These are phyloP conservation scores for Lasioglossum albipes DNA, from an alignment of 1,140 invertebrate genomes.

Conservation along the genomic window DNA sequence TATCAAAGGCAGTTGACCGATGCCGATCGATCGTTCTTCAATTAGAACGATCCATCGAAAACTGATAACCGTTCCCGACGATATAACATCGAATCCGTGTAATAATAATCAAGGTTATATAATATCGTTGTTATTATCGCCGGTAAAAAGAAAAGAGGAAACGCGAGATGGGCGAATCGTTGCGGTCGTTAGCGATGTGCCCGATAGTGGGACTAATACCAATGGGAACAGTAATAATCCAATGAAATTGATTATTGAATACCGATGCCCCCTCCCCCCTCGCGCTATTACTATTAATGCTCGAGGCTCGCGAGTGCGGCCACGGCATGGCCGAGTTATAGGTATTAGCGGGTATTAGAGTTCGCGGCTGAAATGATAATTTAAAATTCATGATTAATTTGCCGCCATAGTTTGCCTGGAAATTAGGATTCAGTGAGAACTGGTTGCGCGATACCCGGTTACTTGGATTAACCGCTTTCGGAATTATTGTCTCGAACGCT, in stretches of 20 bases:
- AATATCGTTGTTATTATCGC: constrained; percentile 13
- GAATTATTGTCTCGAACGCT: background rate
- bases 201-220: constrained; percentile 39
- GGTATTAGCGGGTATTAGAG: constrained; percentile 35
- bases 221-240: constrained; percentile 48
- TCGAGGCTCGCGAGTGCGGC: too few species aligned
- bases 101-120: constrained; percentile 16
- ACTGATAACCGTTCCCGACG: constrained; percentile 16
- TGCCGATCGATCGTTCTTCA: constrained; percentile 31
- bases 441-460: background rate
- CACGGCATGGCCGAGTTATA: background rate
- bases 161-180: background rate
- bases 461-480: background rate
- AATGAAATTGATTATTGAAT: constrained; percentile 53
- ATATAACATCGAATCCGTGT: background rate
- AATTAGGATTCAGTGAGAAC: background rate
- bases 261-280: constrained; percentile 26
- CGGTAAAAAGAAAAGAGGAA: constrained; percentile 1
- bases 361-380: constrained; percentile 14
- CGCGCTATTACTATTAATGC: constrained; percentile 11
- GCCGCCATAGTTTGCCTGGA: background rate
- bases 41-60: constrained; percentile 36
- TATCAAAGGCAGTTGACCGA: background rate
- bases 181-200: constrained; percentile 8
- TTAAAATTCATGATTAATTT: constrained; percentile 43